Evolutionary conservation across 2,797 vertebrate genomes (phyloP).

Genomic region (Diceros bicornis): DNA sequence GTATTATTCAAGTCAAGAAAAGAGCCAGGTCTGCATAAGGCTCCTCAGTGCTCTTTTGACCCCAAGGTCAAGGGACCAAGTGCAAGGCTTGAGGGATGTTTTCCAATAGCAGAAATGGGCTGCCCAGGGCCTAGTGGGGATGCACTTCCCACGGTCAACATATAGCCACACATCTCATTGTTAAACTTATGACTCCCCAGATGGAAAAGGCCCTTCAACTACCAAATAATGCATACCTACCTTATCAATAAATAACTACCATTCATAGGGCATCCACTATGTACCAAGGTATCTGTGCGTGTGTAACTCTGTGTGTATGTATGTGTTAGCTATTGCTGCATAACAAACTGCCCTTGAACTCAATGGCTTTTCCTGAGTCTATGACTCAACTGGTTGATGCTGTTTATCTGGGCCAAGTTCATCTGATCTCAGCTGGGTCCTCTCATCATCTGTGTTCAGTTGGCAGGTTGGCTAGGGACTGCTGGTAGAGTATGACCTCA

Average conservation of each 20-base stretch:
- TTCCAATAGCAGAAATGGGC: constrained; percentile 29
- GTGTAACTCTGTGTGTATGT: neutral
- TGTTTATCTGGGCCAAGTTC: neutral
- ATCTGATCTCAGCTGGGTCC: neutral
- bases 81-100: constrained; percentile 38
- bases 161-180: neutral
- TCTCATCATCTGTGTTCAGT: neutral
- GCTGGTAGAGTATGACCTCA: neutral
- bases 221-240: neutral
- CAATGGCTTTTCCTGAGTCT: neutral
- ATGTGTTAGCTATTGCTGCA: neutral
- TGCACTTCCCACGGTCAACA: neutral
- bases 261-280: neutral
- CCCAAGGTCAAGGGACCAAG: constrained; percentile 65
- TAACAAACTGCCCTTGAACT: constrained; percentile 4
- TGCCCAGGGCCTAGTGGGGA: neutral
- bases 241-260: neutral
- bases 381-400: neutral
- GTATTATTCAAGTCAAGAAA: constrained; percentile 85
- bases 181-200: neutral
- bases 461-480: neutral
- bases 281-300: neutral
- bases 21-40: constrained; percentile 15
- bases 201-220: neutral
- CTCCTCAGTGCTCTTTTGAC: constrained; percentile 77